Evolutionary conservation across 2,113 vertebrate species (phyloP).

Genomic region (Nestor notabilis): DNA sequence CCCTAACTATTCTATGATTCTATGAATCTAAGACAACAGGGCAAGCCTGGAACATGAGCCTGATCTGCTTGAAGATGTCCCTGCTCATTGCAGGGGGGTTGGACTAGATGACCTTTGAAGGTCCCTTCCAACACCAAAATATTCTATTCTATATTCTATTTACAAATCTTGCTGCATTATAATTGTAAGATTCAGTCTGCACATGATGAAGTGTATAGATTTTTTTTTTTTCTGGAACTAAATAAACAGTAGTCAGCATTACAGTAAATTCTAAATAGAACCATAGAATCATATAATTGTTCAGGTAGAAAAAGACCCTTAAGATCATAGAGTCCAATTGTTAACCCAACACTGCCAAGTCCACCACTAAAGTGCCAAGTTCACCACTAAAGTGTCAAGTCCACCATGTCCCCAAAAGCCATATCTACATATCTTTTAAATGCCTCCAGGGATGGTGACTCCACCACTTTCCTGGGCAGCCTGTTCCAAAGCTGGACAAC

Average conservation of each 20-base stretch:
- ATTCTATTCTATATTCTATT: no score
- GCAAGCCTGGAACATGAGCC: no score
- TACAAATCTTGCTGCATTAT: neutral
- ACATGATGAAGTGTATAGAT: neutral
- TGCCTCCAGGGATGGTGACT: neutral
- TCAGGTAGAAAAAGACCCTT: neutral
- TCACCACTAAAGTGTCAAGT: neutral
- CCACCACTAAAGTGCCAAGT: neutral
- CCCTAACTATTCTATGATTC: no score
- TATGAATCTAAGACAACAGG: no score
- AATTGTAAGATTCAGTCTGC: neutral
- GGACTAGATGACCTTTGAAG: no score
- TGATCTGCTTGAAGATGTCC: no score
- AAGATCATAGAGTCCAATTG: neutral
- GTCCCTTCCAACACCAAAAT: no score
- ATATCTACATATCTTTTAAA: neutral
- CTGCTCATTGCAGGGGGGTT: no score
- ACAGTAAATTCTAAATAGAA: neutral
- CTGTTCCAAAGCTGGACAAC: neutral
- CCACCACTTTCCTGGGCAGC: neutral
- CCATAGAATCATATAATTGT: rapidly evolving
- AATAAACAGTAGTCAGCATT: slow-evolving; percentile 1
- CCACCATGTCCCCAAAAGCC: neutral
- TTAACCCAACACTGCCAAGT: neutral
- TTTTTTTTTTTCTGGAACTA: slow-evolving; percentile 11